Conservation (phyloP, 2,113 vertebrate species). For the Recurvirostra avosetta region DNA sequence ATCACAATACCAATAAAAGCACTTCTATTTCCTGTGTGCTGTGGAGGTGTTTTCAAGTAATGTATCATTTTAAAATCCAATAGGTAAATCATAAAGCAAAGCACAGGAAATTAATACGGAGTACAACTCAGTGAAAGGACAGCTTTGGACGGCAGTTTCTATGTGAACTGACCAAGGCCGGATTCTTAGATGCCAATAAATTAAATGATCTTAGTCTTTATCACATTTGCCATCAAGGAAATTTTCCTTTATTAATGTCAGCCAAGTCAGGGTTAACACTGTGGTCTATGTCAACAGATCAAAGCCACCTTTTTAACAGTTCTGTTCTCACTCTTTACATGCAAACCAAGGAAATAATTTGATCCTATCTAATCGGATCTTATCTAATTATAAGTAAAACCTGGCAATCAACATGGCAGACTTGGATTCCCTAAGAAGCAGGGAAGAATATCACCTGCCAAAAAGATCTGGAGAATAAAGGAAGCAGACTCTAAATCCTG, state of each 20-base stretch:
- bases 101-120: neutral
- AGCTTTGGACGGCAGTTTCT: slow-evolving; percentile 7
- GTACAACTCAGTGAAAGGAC: neutral
- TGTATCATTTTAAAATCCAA: slow-evolving; percentile 4
- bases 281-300: neutral
- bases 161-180: neutral
- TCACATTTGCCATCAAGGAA: neutral
- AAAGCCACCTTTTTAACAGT: neutral
- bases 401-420: neutral
- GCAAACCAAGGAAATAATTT: neutral
- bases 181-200: neutral
- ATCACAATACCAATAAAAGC: neutral
- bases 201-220: neutral
- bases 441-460: neutral
- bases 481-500: neutral
- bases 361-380: neutral
- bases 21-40: neutral
- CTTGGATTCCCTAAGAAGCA: neutral
- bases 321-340: neutral
- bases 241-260: neutral
- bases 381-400: neutral
- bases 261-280: neutral
- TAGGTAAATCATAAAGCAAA: neutral
- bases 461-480: neutral
- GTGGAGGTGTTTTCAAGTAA: neutral